Base-by-base conservation (phyloP, 2,888 invertebrate genomes). In the Heliconius sara region DNA sequence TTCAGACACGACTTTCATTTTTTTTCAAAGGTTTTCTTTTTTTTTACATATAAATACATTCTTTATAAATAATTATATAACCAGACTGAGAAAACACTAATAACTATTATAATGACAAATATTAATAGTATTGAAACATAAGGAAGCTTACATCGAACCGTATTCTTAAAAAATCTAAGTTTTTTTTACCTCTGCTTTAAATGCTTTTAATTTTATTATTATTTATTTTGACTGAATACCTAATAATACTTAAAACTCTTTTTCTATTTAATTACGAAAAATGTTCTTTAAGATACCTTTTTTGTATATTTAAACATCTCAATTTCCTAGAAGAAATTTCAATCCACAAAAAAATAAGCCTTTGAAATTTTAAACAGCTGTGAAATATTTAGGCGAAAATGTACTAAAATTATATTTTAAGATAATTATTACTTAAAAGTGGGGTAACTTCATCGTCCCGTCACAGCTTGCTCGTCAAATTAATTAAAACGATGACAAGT, bases 401-500 rank as follows among this genome's bases (percentile, higher is more conserved):
- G 39, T 72, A 52, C 70, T 19, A 60, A 39, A 57, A 77, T 77
- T 63, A 77, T n/a, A 47, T 71, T 74, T 63, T 70, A 68, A 30
- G 13, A 57, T 57, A 30, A 71, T 60, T 74, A 70, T 77, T 68
- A 78, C 70, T 67, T 78, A 47, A 78, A 78, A 4, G 74, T 60
- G 39, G 43, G 67, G 34, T 66, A 75, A 78, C 80, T 19, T 65
- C 43, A 57, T 67, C 67, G 75, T 71, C 60, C 74, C 78, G 78
- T 57, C 80, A 71, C 71, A 63, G 47, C 57, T 78, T 80, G 34
- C 30, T 75, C 78, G 75, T 78, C 78, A 76, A 78, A 76, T 78
- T 80, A 80, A 80, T 80, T 80, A 78, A 72, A 77, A 63, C 80
- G 71, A 76, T 76, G 78, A 78, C 76, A 72, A 75, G 79, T 65